A percentile compares a stretch with the other conserved stretches of the same genome.
phyloP scores from a whole-genome alignment of 2,113 vertebrate genomes.

The Chaenocephalus aceratus region DNA sequence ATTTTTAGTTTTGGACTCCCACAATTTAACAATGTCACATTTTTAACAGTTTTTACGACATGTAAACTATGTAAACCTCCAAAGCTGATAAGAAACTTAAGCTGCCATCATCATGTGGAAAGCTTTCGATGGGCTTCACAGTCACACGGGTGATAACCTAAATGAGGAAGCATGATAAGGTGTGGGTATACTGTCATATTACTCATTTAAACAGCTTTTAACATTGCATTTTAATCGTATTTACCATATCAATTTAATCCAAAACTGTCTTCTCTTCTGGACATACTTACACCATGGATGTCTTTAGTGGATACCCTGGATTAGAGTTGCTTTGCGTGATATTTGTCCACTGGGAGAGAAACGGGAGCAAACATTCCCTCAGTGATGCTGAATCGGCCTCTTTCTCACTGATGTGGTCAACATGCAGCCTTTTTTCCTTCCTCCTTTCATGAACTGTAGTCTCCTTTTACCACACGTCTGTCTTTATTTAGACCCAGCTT shows the following conservation, averaged over 20 bases:
- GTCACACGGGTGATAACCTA: not conserved
- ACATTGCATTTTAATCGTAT: not conserved
- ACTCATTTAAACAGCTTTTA: not conserved
- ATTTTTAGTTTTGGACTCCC: not conserved
- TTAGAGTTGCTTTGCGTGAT: conserved; percentile 25
- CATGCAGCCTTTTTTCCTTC: conserved; percentile 14
- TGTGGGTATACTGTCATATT: no score
- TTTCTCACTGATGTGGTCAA: conserved; percentile 63
- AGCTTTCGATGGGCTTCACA: not conserved
- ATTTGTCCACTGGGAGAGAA: conserved; percentile 17
- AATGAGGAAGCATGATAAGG: not conserved
- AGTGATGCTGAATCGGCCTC: conserved; percentile 54
- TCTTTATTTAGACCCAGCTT: conserved; percentile 60
- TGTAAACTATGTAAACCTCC: not conserved
- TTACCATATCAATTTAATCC: not conserved
- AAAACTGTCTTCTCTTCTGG: not conserved
- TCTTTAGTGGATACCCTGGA: not conserved
- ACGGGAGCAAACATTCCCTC: conserved; percentile 44
- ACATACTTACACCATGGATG: not conserved
- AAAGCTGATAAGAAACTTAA: not conserved
- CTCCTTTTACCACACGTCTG: conserved; percentile 43
- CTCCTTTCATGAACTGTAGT: conserved; percentile 23
- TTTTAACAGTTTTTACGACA: no score
- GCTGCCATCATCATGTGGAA: not conserved
- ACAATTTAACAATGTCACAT: not conserved